Base-by-base conservation (phyloP, 2,797 vertebrate genomes). In the Hapalemur alaotrensis region DNA sequence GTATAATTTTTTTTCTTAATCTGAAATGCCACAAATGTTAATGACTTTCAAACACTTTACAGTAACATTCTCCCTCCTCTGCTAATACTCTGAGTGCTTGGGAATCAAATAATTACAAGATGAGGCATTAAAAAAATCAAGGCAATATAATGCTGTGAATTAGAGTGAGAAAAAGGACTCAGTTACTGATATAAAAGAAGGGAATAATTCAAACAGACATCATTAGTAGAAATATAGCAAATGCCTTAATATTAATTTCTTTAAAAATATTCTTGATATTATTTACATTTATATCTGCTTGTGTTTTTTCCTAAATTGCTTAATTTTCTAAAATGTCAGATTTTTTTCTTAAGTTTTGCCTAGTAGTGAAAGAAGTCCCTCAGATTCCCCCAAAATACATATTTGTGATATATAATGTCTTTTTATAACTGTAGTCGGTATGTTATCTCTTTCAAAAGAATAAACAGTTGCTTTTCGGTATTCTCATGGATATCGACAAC, bases 31-130 rank as follows among this genome's bases (percentile, higher is more conserved):
- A 75, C 72, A 59, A 38, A 84, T 59, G 46, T 79, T 95, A 93
- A 75, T 94, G 86, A 90, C 46, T 97, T 96, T 84, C 46, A 65
- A 78, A 93, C 50, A 52, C 48, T 88, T 95, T 52, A 28, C 18
- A 41, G 80, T 73, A 80, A 76, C 32, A 85, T 90, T 65, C 13
- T 85, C 61, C 65, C 32, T 7, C 10, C 22, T 83, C 12, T 50
- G 20, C 15, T 73, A 59, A 80, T 46, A 78, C 8, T 91, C 12
- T 95, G 5, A 80, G 22, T 87, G 23, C 38, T 43, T 92, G 23
- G 41, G 50, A 95, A 84, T 89, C 57, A 94, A 95, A 83, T 88
- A 67, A 89, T 94, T 93, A 59, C 7, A 78, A 80, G 32, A 65
- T 20, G 6, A 78, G n/a, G 18, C 32, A 75, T 96, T 89, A 52